Conservation (phyloP, 2,888 invertebrate species). For the Drosophila buzzatii region DNA sequence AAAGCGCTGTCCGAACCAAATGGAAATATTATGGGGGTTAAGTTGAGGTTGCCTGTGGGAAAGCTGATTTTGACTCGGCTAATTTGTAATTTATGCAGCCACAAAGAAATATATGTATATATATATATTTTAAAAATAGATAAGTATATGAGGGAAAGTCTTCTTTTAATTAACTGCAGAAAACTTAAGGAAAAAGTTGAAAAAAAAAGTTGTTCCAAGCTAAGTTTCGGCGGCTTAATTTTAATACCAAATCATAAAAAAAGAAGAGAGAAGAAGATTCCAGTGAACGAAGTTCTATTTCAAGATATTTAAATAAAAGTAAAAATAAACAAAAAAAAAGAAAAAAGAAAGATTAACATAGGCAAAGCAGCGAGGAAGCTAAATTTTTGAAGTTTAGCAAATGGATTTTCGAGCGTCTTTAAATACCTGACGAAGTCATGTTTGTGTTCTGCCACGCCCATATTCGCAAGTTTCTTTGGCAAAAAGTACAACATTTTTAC, state of each 20-base stretch:
- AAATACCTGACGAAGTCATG: slow-evolving; percentile 1
- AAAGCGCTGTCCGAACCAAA: slow-evolving; percentile 36
- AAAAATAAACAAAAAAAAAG: background rate
- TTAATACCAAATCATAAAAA: slow-evolving; percentile 19
- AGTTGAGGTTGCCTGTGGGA: slow-evolving; percentile 28
- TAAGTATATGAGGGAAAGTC: slow-evolving; percentile 37
- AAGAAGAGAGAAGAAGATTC: background rate
- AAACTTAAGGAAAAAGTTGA: slow-evolving; percentile 20
- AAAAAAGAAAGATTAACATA: background rate
- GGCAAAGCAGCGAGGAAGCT: background rate
- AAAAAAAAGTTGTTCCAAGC: slow-evolving; percentile 10
- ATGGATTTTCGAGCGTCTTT: background rate
- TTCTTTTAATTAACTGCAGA: slow-evolving; percentile 72
- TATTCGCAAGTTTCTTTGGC: background rate
- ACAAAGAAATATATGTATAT: background rate
- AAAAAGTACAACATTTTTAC: slow-evolving; percentile 3
- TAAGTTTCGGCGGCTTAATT: slow-evolving; percentile 10
- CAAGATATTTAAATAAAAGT: background rate
- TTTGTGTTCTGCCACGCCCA: background rate
- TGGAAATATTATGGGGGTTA: slow-evolving; percentile 6
- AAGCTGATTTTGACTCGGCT: slow-evolving; percentile 61
- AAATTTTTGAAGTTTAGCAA: background rate
- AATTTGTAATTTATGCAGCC: slow-evolving; percentile 78
- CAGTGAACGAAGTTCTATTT: background rate
- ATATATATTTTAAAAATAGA: background rate